These are phyloP conservation scores for Pristionchus exspectatus DNA, from an alignment of 2,888 invertebrate genomes.

Conservation along the genomic window DNA sequence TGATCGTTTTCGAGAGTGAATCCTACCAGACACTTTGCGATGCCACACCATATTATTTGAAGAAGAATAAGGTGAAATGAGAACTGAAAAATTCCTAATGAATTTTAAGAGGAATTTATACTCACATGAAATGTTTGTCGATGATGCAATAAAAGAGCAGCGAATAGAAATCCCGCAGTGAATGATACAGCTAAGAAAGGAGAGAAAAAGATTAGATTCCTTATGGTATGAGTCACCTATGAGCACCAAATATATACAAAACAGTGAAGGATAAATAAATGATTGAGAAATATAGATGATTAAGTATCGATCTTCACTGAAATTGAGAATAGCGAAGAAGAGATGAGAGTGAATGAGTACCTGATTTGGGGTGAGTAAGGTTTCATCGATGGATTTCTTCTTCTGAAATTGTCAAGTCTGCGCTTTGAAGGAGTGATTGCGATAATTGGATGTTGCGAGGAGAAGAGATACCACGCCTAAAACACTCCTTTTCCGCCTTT, in stretches of 20 bases:
- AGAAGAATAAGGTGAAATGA: constrained; percentile 26
- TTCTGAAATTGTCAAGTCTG: neutral
- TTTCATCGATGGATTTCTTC: neutral
- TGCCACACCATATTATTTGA: neutral
- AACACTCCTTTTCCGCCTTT: too few species aligned
- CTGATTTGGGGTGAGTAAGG: neutral
- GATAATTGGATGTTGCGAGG: neutral
- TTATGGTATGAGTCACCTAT: neutral
- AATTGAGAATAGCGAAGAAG: neutral
- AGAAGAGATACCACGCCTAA: neutral
- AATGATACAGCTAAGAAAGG: neutral
- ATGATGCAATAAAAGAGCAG: neutral
- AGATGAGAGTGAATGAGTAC: neutral
- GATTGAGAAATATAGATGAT: neutral
- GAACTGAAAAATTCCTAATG: neutral
- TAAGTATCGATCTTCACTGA: neutral
- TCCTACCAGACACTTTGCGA: neutral
- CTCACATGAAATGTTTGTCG: constrained; percentile 7
- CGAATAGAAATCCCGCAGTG: neutral
- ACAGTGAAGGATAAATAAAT: neutral
- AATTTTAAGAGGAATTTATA: neutral
- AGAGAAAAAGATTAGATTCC: neutral
- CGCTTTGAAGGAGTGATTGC: neutral
- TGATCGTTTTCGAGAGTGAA: too few species aligned
- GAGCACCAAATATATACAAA: neutral